A percentile compares a stretch with the other conserved stretches of the same genome.
Conservation (phyloP, 2,113 vertebrate species). For the Heloderma charlesbogerti region DNA sequence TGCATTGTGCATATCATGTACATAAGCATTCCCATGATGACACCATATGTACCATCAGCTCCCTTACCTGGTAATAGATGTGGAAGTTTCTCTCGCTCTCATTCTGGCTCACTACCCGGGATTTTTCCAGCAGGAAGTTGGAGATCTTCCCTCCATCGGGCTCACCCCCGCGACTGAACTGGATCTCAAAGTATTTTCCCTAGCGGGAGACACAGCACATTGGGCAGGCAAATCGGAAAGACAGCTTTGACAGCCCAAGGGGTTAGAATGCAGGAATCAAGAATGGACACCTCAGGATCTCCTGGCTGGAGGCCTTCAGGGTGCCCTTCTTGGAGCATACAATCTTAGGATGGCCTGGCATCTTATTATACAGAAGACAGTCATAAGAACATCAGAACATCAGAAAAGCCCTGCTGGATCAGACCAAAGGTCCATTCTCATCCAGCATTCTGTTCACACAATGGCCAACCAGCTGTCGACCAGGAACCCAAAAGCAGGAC, state of each 20-base stretch:
- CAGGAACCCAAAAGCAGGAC: too few species aligned
- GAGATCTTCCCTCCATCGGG: slow-evolving; percentile 97
- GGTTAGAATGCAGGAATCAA: neutral
- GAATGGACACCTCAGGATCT: neutral
- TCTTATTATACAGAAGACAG: too few species aligned
- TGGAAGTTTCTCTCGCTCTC: slow-evolving; percentile 96
- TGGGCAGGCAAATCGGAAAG: neutral
- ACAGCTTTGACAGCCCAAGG: neutral
- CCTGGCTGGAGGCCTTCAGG: fast-evolving
- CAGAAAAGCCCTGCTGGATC: too few species aligned
- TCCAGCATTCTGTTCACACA: too few species aligned
- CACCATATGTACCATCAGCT: too few species aligned
- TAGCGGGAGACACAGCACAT: slow-evolving; percentile 52
- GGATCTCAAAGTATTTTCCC: slow-evolving; percentile 99
- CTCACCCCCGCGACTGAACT: slow-evolving; percentile 96
- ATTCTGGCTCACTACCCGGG: slow-evolving; percentile 94
- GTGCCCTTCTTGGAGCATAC: too few species aligned
- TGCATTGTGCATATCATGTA: neutral
- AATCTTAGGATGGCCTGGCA: too few species aligned
- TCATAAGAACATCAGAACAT: too few species aligned
- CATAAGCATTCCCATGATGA: neutral
- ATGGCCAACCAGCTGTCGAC: too few species aligned
- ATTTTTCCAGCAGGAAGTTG: slow-evolving; percentile 97
- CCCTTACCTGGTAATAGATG: slow-evolving; percentile 93
- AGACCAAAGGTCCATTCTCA: too few species aligned